Percentiles rank a stretch among this genome's conserved stretches.
Conservation (phyloP, 53 echinoderm and acorn worm species). For the Echinometra lucunter region DNA sequence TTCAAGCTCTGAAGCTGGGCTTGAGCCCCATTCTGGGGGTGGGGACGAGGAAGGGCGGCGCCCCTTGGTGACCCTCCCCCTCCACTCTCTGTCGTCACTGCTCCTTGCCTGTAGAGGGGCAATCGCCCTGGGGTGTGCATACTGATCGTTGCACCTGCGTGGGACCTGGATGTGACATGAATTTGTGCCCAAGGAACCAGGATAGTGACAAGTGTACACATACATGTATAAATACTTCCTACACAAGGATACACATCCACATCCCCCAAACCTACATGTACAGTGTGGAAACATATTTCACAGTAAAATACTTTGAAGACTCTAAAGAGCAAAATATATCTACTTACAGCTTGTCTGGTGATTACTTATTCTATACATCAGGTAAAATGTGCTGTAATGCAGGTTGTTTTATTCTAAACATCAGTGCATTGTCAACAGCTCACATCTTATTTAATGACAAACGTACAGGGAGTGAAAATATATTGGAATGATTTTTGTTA, state of each 20-base stretch:
- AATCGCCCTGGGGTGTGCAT: conserved; percentile 36
- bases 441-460: too few species aligned
- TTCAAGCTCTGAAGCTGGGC: background rate
- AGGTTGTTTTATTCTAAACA: too few species aligned
- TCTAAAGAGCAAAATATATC: too few species aligned
- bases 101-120: conserved; percentile 47
- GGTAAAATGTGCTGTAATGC: too few species aligned
- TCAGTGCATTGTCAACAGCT: too few species aligned
- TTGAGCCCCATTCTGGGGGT: background rate
- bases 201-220: background rate
- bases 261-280: background rate
- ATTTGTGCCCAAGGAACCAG: conserved; percentile 23
- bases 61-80: conserved; percentile 20
- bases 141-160: conserved; percentile 44
- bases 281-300: background rate
- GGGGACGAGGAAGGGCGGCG: conserved; percentile 18
- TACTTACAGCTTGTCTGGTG: too few species aligned
- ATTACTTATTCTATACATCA: too few species aligned
- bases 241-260: background rate
- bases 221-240: background rate
- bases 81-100: background rate
- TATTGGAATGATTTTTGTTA: too few species aligned
- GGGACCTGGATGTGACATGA: conserved; percentile 31
- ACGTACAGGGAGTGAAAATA: too few species aligned
- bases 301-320: background rate